Evolutionary conservation across 2,888 invertebrate species (phyloP).

Genomic region (Euzophera pinguis): DNA sequence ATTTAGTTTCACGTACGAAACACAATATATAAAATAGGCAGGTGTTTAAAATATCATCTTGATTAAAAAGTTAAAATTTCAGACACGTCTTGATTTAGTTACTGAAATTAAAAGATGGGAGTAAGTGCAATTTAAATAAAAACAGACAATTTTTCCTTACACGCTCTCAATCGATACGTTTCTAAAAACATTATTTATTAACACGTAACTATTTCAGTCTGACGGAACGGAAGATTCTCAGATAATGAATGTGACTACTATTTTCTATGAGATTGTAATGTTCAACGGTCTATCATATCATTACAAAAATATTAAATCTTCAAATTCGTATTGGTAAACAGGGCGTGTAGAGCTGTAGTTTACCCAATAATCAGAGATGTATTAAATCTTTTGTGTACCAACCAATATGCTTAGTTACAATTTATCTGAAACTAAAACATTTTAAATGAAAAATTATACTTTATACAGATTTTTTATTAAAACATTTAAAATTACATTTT

Average conservation of each 20-base stretch:
- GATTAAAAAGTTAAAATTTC: no score
- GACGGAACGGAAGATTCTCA: slow-evolving; percentile 42
- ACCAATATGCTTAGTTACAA: no score
- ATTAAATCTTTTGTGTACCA: no score
- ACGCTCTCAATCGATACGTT: background rate
- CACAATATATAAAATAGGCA: background rate
- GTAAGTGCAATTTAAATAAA: no score
- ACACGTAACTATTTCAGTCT: slow-evolving; percentile 49
- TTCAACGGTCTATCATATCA: slow-evolving; percentile 14
- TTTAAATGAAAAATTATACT: background rate
- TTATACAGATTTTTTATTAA: background rate
- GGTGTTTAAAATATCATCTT: no score
- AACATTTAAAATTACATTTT: no score
- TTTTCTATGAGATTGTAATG: background rate
- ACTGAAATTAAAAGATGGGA: no score
- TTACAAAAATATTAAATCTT: slow-evolving; percentile 28
- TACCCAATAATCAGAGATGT: no score
- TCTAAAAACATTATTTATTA: slow-evolving; percentile 2
- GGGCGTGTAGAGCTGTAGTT: background rate
- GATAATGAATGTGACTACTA: background rate
- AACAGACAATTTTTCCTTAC: background rate
- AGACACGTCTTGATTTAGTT: no score
- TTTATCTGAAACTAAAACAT: background rate
- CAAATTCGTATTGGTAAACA: slow-evolving; percentile 5
- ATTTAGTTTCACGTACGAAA: no score